Base-by-base conservation (phyloP, 2,113 vertebrate genomes). In the Thamnophis sirtalis region DNA sequence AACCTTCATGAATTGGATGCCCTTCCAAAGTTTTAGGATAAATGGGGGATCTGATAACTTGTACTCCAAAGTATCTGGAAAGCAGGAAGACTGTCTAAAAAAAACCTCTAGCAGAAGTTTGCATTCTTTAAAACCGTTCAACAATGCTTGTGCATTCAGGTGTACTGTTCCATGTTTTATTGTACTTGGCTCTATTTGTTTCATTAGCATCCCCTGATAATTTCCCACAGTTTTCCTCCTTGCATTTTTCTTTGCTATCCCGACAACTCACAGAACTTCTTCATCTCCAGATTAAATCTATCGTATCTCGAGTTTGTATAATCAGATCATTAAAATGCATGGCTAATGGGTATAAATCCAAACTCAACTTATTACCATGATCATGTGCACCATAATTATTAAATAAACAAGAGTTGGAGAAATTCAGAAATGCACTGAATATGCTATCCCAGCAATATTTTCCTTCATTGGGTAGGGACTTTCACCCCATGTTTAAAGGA, bases 301-400 rank as follows among this genome's bases (percentile, higher is more conserved):
- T 96, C 96, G 94, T 95, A 95, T 96, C 96, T 96, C 92, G 94
- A 49, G 95, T 95, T 91, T 92, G 89, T 96, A 96, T 97, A 97
- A 97, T 97, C 95, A 96, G 96, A 97, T 97, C 94, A 28, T 97
- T 97, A 97, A 97, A 97, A 97, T 97, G 97, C 96, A 97, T 95
- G 96, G 96, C 91, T 97, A 97, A 97, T 96, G 95, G 96, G 95
- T 96, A 95, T 97, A 98, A 97, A 97, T 97, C 93, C 95, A 54
- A 94, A 68, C 95, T 95, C 91, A 95, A 88, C 87, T 97, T 95
- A 97, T 98, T 96, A 97, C 88, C 95, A 97, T 97, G 97, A 97
- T 96, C 94, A 93, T 73, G 38, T 95, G 93, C 92, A 96, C 73
- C 91, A 94, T 97, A 96, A 97, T 96, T 98, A 96, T 95, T 96